These are phyloP conservation scores for Alosa sapidissima DNA, from an alignment of 2,797 vertebrate genomes.

Conservation along the genomic window DNA sequence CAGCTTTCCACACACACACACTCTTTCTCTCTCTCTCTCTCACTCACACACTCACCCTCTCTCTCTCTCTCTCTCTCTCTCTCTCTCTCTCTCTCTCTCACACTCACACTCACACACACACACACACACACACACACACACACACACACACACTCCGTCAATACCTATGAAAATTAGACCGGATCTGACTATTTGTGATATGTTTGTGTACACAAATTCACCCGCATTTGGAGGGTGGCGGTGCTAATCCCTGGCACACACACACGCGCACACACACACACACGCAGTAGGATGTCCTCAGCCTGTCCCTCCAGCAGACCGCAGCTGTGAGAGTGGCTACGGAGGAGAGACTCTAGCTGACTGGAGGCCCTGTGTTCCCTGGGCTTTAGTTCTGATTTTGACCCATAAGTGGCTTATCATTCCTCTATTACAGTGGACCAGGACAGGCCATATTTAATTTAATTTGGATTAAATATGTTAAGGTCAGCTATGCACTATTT, in stretches of 20 bases:
- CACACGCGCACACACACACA: background rate
- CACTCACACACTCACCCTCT: background rate
- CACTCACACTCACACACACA: background rate
- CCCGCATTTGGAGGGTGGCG: no score
- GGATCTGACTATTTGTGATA: no score
- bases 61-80: background rate
- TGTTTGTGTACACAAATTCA: no score
- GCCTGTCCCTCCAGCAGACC: background rate
- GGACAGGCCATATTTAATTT: background rate
- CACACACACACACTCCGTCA: no score
- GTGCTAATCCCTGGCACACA: no score
- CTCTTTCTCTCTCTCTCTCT: no score
- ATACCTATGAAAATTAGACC: no score
- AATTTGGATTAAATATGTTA: background rate
- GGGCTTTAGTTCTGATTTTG: background rate
- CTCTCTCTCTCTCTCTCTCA: no score
- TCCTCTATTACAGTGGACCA: background rate
- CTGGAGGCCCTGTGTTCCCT: background rate
- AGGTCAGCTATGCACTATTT: slow-evolving; percentile 11
- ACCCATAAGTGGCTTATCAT: background rate
- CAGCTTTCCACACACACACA: no score
- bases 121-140: background rate
- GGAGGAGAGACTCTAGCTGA: background rate
- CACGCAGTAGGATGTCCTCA: background rate
- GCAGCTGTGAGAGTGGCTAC: background rate